Base-by-base conservation (phyloP, 2,888 invertebrate species). In the Microctonus brassicae region DNA sequence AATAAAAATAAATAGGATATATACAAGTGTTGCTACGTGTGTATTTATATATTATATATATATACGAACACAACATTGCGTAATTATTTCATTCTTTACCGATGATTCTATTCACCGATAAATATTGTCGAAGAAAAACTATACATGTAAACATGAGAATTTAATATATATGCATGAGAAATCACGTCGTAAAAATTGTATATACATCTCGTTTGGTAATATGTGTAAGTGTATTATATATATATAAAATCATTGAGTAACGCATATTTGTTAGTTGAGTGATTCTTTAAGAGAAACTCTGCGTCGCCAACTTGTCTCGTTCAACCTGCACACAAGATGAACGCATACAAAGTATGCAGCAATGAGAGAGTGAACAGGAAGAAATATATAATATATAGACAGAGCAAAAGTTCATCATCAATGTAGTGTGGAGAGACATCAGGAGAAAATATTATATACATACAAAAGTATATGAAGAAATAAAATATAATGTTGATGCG, bases 221-320 rank as follows among this genome's bases (percentile, higher is more conserved):
- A 29, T 29, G 29, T 29, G 29, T 29, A 7, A 5, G 29, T 29
- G 29, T 7, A 29, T n/a, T 36, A 36, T 10, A 39, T 47, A 47
- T 17, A 47, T n/a, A 17, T n/a, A 47, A 47, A 17, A 17, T 47
- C 17, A 47, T 47, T 47, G 47, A 47, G 20, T 47, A 47, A 47
- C 17, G 47, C 6, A 7, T 39, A n/a, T 36, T 36, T 39, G 39
- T 39, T 47, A 36, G 47, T 47, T 47, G n/a, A 47, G 20, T 47
- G 47, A 47, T 47, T 47, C 47, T 47, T 47, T 17, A n/a, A 47
- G 47, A 47, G 17, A 47, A 47, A 42, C 42, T 20, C 17, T 57
- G 75, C 75, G 81, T 82, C 82, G 82, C 80, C 83, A 78, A 77
- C 76, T 80, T 78, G 83, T 83, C 83, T 83, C 83, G 82, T 69